A percentile compares a stretch with the other conserved stretches of the same genome.
These are phyloP conservation scores for Leiothrix lutea DNA, from an alignment of 2,113 vertebrate species.

Conservation along the genomic window DNA sequence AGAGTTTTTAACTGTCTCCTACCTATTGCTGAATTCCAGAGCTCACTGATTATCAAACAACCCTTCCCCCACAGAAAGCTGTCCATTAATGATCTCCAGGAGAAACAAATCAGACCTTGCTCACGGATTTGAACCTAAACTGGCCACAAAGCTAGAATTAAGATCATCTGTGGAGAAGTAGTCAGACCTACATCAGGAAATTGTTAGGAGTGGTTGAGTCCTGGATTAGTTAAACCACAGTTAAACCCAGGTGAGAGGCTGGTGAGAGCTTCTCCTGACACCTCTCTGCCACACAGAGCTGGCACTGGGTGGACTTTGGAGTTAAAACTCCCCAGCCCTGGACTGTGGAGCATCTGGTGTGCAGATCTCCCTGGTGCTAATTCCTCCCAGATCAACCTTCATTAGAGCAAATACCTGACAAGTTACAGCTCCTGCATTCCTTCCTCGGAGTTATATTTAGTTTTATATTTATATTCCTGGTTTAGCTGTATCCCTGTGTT, in stretches of 20 bases:
- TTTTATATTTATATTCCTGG: background rate
- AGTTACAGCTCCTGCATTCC: background rate
- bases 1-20: background rate
- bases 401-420: slow-evolving; percentile 32
- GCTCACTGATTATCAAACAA: background rate
- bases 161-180: background rate
- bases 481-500: background rate
- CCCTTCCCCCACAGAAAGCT: background rate
- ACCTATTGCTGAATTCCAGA: background rate
- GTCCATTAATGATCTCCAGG: background rate
- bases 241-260: background rate
- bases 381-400: background rate
- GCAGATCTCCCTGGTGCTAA: background rate
- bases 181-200: background rate
- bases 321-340: background rate
- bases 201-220: background rate
- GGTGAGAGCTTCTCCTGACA: background rate
- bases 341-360: background rate
- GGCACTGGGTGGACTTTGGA: background rate
- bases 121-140: background rate
- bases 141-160: background rate
- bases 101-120: background rate
- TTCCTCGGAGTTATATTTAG: background rate
- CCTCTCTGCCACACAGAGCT: background rate
- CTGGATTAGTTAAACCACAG: background rate